Base-by-base conservation (phyloP, 2,113 vertebrate species). In the Crotalus viridis region DNA sequence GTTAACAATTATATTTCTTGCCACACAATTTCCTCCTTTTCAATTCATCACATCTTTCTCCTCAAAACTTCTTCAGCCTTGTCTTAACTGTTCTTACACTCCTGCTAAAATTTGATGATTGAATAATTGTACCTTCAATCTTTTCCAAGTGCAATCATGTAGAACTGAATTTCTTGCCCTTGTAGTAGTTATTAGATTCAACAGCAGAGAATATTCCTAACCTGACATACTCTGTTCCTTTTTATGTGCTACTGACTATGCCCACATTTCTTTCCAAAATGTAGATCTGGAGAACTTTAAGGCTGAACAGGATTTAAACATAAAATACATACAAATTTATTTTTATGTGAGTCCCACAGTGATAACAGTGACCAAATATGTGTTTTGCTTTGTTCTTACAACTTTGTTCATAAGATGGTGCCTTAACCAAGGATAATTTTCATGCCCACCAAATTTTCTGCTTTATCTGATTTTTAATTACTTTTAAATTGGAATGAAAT, bases 51-150 rank as follows among this genome's bases (percentile, higher is more conserved):
- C 10, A 90, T 94, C 9, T 56, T 21, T 88, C 93, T 91, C 5
- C 91, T 59, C 54, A 93, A 43, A 90, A 91, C 54, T 89, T 61
- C 89, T 21, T 95, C 90, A 61, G 46, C 59, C 54, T 56, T 93
- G 61, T 55, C 54, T 64, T 85, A 81, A 93, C 64, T 69, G 88
- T n/a, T 85, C 54, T 59, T 88, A 51, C 90, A 94, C 90, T 51
- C 39, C 21, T 94, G 92, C 22, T 6, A 91, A 94, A 86, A 93
- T 56, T 86, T 46, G 92, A 52, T 64, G 39, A 52, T 55, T 88
- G 54, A 91, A 85, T 69, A 93, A 90, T 95, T 10, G 90, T 94
- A 90, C 28, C 1, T 6, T 94, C 17, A 93, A 89, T 89, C 92
- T 93, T 89, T 90, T 24, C 43, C 55, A 57, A 85, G 54, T 85